Evolutionary conservation across 2,888 invertebrate genomes (phyloP), one percentile per base, ranked within the genome.

Genomic region (Hydraecia micacea): DNA sequence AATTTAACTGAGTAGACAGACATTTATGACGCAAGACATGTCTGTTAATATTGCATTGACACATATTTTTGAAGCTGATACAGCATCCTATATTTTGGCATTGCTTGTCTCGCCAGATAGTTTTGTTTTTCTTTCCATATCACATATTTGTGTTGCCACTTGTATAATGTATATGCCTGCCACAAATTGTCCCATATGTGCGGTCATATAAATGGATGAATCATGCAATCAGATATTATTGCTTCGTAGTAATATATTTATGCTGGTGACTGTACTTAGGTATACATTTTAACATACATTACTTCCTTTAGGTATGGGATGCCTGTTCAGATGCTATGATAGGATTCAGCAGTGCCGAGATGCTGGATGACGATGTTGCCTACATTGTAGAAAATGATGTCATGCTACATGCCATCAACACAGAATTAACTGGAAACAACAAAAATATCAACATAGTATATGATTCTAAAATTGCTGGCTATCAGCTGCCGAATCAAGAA

Each of bases 301-400:
- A 15, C 62, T 73, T 55, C 8, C 90, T 93, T 67, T 92, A 99
- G 99, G 98, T 99, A 36, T 99, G 99, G 99, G 99, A 99, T 95
- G 98, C 98, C 6, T 97, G 98, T 91, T 99, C 99, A 0, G 98
- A 99, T 94, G 98, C 99, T 0, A 96, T 98, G 90, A 99, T 99
- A 84, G 98, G 98, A 81, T 99, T 99, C 93, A 98, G 98, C 89
- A 96, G 96, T 85, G 97, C 98, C 81, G 98, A 98, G 25, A 97
- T 98, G 83, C 95, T 98, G 89, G 96, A 97, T 39, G 97, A 98
- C 68, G 98, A 98, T 92, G 97, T 99, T 2, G 99, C 99, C 0
- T 99, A 98, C 93, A 98, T 99, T 87, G 98, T 99, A 25, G 99
- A 99, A 96, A 99, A 99, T 96, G 98, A 99, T 95, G 97, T 99